phyloP scores from a whole-genome alignment of 53 echinoderm and acorn worm genomes.

The Paracentrotus lividus region DNA sequence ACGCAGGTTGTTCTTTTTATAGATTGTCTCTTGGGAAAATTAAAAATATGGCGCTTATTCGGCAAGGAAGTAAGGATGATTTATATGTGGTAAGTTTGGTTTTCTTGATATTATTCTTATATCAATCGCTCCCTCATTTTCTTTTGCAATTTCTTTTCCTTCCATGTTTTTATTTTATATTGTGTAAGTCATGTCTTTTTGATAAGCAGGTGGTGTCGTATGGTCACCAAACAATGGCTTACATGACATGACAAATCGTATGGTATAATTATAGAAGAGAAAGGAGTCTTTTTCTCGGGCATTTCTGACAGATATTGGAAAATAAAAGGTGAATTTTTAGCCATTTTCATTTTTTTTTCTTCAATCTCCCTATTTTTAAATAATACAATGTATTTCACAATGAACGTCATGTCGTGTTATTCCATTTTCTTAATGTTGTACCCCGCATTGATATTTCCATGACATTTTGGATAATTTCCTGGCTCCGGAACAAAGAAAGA shows the following conservation, averaged over 20 bases:
- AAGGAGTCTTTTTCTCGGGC: too few relatives aligned
- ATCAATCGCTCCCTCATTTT: neutral
- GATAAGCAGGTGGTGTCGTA: neutral
- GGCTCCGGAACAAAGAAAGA: neutral
- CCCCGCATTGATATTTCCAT: neutral
- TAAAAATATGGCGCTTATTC: neutral
- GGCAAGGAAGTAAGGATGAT: slow-evolving; percentile 37
- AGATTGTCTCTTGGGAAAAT: neutral
- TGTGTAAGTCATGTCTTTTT: neutral
- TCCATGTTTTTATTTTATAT: neutral
- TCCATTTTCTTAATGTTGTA: neutral
- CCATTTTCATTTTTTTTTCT: too few relatives aligned
- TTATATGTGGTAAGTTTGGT: neutral
- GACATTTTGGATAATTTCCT: neutral
- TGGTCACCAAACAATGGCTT: too few relatives aligned
- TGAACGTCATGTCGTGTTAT: neutral
- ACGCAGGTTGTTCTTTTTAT: neutral
- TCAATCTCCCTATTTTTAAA: neutral
- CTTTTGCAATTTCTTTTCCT: neutral
- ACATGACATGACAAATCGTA: too few relatives aligned
- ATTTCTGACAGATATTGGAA: too few relatives aligned
- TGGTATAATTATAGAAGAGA: too few relatives aligned
- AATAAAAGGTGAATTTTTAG: too few relatives aligned
- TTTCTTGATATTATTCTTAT: neutral
- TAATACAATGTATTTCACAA: neutral